phyloP scores from a whole-genome alignment of 2,888 invertebrate genomes.

The Nyleta sp. region DNA sequence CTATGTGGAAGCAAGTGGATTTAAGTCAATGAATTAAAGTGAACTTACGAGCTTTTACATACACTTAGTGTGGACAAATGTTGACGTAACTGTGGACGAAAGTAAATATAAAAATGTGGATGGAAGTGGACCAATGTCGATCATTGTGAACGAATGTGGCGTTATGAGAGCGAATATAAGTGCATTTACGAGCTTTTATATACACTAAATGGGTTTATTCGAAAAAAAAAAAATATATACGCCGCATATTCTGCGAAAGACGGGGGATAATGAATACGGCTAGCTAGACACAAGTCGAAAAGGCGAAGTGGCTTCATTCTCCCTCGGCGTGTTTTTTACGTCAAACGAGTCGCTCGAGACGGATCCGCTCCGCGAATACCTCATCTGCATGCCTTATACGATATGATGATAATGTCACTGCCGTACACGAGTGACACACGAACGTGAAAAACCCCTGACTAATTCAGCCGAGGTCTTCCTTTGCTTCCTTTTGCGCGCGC shows the following conservation, averaged over 20 bases:
- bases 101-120: too few relatives aligned
- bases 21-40: too few relatives aligned
- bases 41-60: too few relatives aligned
- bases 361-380: constrained; percentile 74
- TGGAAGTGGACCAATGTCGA: too few relatives aligned
- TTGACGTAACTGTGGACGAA: too few relatives aligned
- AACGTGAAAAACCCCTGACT: constrained; percentile 63
- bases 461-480: constrained; percentile 56
- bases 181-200: too few relatives aligned
- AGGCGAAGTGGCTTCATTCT: constrained; percentile 70
- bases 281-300: constrained; percentile 73
- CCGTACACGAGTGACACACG: constrained; percentile 63
- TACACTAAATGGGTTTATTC: too few relatives aligned
- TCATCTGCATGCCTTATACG: constrained; percentile 73
- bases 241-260: constrained; percentile 34
- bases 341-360: constrained; percentile 71
- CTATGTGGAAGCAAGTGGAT: too few relatives aligned
- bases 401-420: constrained; percentile 66
- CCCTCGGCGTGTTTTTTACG: constrained; percentile 70
- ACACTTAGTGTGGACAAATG: too few relatives aligned
- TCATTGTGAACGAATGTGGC: too few relatives aligned
- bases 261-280: constrained; percentile 59
- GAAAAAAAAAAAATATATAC: constrained; percentile 25
- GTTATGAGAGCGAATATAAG: too few relatives aligned
- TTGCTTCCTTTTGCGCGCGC: constrained; percentile 49